phyloP scores from a whole-genome alignment of 2,113 vertebrate genomes.

The Pitta sordida region DNA sequence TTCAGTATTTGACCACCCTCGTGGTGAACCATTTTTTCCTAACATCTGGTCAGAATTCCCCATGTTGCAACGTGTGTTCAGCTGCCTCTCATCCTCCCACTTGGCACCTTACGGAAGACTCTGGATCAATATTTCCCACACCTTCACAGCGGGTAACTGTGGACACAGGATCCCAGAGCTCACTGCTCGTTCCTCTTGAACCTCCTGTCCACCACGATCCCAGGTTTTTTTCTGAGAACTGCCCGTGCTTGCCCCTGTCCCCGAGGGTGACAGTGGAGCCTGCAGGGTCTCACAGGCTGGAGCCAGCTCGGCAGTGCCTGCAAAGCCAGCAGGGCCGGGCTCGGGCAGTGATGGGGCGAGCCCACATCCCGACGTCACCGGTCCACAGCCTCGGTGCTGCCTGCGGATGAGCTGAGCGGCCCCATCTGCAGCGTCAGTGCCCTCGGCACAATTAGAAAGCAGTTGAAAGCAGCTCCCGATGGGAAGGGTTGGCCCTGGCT shows the following conservation, averaged over 20 bases:
- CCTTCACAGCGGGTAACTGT: not conserved
- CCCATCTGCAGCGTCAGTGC: not conserved
- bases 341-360: not conserved
- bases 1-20: not conserved
- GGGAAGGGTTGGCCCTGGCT: not conserved
- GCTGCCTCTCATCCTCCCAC: not conserved
- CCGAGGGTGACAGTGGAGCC: not conserved
- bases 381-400: not conserved
- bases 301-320: not conserved
- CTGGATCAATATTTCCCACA: not conserved
- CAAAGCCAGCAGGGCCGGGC: not conserved
- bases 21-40: not conserved
- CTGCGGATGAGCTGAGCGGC: not conserved
- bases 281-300: not conserved
- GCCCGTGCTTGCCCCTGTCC: too few relatives aligned
- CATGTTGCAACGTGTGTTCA: not conserved
- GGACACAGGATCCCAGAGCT: not conserved
- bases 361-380: accelerated
- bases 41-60: not conserved
- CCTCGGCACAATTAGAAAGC: not conserved
- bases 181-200: too few relatives aligned
- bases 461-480: not conserved
- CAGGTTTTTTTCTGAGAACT: not conserved
- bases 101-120: accelerated
- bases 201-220: not conserved